Base-by-base conservation (phyloP, 2,113 vertebrate genomes). In the Antigone vipio region DNA sequence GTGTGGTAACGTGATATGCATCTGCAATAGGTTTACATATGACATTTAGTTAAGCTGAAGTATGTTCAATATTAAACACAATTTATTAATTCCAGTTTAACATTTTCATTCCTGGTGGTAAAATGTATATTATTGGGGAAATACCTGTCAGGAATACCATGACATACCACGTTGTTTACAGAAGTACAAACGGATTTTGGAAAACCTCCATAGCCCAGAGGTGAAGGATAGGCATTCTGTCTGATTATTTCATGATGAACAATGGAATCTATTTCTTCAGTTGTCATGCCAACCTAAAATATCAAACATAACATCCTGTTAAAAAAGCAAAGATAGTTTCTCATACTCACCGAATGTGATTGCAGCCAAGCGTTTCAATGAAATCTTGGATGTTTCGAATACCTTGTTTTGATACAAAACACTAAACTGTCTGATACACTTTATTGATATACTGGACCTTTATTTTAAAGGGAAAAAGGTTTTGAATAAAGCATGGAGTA, bases 281-380 rank as follows among this genome's bases (percentile, higher is more conserved):
- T 99, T 98, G 99, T 99, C 99, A 99, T 99, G 95, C 99, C 99
- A 98, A 99, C 98, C 99, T 99, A 96, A 97, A 98, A 97, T 92
- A 98, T 93, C 88, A 97, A 98, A 97, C 80, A 97, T 95, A 97
- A 97, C 94, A 97, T 75, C 89, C 56, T 88, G 82, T 78, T 96
- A 96, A 53, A 85, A 95, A 87, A 97, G 69, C 97, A 93, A 92
- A 96, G 89, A 95, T 26, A 97, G 74, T 97, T 97, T 89, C 81
- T 92, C 81, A 26, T 93, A 79, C 91, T 92, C 95, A 94, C 14
- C 68, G 72, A 95, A 92, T 59, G 60, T 79, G 74, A 78, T 76
- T 95, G 80, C 82, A 95, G 85, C 69, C 82, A 82, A 34, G 74
- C 4, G 22, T 72, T 96, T 92, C 76, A 85, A 56, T 84, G 49